phyloP scores from a whole-genome alignment of 2,888 invertebrate species.

The Scotopteryx bipunctaria region DNA sequence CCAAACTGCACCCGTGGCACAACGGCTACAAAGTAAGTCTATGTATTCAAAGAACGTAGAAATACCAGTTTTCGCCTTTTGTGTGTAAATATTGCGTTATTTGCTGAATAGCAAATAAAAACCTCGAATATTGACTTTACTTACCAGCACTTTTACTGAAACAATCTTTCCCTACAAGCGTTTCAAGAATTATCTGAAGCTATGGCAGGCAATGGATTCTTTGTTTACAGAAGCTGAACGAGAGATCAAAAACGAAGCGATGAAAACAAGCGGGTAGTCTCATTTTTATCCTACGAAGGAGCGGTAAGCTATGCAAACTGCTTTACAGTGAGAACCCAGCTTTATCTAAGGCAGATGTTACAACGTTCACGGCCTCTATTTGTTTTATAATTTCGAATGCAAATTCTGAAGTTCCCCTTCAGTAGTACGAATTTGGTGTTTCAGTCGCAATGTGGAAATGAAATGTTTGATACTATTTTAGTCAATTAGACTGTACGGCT shows the following conservation, averaged over 20 bases:
- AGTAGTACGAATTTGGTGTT: constrained; percentile 6
- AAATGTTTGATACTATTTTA: neutral
- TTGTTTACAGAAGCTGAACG: constrained; percentile 27
- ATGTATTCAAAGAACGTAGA: too few relatives aligned
- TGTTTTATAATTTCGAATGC: constrained; percentile 72
- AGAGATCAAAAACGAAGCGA: constrained; percentile 32
- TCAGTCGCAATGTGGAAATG: constrained; percentile 2
- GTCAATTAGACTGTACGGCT: neutral
- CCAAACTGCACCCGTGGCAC: too few relatives aligned
- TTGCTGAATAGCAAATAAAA: too few relatives aligned
- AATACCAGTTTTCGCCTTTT: too few relatives aligned
- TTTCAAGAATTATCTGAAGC: constrained; percentile 14
- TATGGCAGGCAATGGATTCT: constrained; percentile 29
- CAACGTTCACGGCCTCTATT: constrained; percentile 53
- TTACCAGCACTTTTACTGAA: neutral
- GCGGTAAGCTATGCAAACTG: constrained; percentile 56
- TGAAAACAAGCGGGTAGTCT: constrained; percentile 52
- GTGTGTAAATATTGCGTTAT: too few relatives aligned
- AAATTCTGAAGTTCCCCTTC: constrained; percentile 65
- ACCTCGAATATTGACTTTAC: too few relatives aligned
- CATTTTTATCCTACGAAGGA: constrained; percentile 53
- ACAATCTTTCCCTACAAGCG: constrained; percentile 10
- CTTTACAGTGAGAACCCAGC: constrained; percentile 51
- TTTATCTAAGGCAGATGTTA: constrained; percentile 62
- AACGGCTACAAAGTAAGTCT: too few relatives aligned